phyloP scores from a whole-genome alignment of 2,888 invertebrate species.

The Teleogryllus oceanicus region DNA sequence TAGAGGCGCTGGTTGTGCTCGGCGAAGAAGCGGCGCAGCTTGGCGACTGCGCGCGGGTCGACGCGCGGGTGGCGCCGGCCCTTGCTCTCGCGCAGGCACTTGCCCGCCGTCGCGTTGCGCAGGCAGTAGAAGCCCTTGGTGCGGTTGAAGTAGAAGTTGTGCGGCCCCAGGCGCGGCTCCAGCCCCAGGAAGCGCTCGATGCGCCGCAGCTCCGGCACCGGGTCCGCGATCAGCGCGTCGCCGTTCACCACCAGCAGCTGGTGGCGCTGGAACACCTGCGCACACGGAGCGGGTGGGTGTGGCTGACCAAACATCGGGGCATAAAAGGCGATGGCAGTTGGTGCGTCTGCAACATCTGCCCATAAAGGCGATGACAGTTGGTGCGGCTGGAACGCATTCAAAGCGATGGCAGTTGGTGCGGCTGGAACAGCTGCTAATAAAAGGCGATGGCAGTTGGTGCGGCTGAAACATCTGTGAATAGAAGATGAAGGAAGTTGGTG shows the following conservation, averaged over 20 bases:
- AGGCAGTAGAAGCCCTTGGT: constrained; percentile 93
- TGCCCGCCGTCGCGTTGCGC: constrained; percentile 56
- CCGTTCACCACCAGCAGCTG: constrained; percentile 92
- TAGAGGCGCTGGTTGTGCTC: constrained; percentile 91
- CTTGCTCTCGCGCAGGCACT: constrained; percentile 78
- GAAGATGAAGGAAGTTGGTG: too few relatives aligned
- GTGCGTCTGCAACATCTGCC: too few relatives aligned
- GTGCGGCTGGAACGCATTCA: too few relatives aligned
- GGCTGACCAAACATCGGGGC: too few relatives aligned
- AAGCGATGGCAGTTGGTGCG: too few relatives aligned
- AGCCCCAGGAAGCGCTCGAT: constrained; percentile 79
- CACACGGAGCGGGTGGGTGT: background rate
- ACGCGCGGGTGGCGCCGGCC: constrained; percentile 83
- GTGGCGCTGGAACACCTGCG: constrained; percentile 22
- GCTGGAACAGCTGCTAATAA: too few relatives aligned
- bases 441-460: too few relatives aligned
- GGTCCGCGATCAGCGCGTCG: constrained; percentile 85
- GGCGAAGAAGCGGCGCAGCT: constrained; percentile 79
- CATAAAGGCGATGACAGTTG: too few relatives aligned
- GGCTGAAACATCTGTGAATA: too few relatives aligned
- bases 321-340: too few relatives aligned
- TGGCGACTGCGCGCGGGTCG: constrained; percentile 72
- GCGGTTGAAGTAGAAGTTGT: constrained; percentile 94
- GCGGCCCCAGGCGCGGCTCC: constrained; percentile 65
- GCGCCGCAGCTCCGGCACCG: constrained; percentile 78